phyloP scores from a whole-genome alignment of 1,140 invertebrate species.

The Amphibalanus amphitrite region DNA sequence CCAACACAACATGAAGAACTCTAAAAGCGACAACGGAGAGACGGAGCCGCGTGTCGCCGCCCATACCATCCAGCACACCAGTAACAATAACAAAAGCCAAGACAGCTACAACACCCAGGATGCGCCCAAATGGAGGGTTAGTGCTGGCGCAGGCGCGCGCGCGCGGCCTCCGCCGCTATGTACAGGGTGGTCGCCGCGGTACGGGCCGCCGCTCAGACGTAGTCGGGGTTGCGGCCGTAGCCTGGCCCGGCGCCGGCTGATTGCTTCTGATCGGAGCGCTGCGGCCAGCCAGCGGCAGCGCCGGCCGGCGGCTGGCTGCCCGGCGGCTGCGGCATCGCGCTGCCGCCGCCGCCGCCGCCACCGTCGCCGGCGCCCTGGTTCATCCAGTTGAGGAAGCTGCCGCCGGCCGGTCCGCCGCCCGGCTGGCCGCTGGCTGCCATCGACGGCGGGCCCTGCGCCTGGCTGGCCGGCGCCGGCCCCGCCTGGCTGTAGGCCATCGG shows the following conservation, averaged over 20 bases:
- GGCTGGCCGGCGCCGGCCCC: not conserved
- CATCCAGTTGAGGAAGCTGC: conserved; percentile 3
- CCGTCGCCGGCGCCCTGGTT: not conserved
- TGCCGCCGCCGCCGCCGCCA: not conserved
- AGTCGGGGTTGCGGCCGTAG: not conserved
- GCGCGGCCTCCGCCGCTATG: not conserved
- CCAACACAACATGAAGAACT: not conserved
- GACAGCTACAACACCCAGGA: not conserved
- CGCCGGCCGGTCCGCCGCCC: not conserved
- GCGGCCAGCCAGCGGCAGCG: not conserved
- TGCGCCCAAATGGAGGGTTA: not conserved
- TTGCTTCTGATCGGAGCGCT: not conserved
- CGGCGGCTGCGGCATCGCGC: not conserved
- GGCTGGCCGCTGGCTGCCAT: not conserved
- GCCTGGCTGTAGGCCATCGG: not conserved
- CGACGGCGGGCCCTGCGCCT: conserved; percentile 2
- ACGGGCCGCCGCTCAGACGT: not conserved
- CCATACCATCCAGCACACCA: not conserved
- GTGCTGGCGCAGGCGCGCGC: not conserved
- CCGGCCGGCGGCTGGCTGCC: not conserved
- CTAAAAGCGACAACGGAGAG: not conserved
- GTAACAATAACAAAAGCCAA: not conserved
- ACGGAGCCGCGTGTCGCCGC: not conserved
- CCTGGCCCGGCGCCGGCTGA: no score
- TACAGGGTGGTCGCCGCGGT: not conserved